phyloP scores from a whole-genome alignment of 2,113 vertebrate genomes.

The Kobus ellipsiprymnus region DNA sequence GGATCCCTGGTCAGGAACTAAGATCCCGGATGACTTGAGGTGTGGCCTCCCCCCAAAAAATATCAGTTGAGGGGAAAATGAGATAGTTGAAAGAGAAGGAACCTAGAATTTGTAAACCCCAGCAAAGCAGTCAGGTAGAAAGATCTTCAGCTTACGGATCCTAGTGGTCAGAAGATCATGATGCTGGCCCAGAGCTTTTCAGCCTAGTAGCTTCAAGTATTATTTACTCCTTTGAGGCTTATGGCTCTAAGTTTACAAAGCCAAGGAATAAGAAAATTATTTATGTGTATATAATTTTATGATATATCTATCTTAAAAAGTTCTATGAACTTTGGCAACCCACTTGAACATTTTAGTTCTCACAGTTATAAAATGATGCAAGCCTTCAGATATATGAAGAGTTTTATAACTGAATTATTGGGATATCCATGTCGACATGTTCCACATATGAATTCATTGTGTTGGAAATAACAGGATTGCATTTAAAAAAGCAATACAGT shows the following conservation, averaged over 20 bases:
- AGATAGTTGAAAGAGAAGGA: neutral
- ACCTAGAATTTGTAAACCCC: neutral
- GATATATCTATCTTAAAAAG: neutral
- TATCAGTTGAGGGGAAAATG: neutral
- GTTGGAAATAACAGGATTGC: neutral
- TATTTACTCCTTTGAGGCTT: neutral
- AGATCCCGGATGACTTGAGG: neutral
- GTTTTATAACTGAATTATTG: neutral
- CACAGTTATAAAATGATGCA: neutral
- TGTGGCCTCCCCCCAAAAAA: rapidly evolving
- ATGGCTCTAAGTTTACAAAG: neutral
- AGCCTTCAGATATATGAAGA: neutral
- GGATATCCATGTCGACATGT: neutral
- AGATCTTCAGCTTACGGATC: neutral
- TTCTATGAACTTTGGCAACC: neutral
- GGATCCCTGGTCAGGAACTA: neutral
- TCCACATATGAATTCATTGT: neutral
- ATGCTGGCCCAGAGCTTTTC: neutral
- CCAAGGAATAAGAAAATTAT: neutral
- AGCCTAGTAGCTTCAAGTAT: neutral
- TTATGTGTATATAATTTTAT: neutral
- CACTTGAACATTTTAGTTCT: neutral
- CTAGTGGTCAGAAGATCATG: neutral
- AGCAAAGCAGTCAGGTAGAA: neutral
- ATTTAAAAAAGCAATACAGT: neutral